Evolutionary conservation across 2,797 vertebrate species (phyloP).

Genomic region (Emys orbicularis): DNA sequence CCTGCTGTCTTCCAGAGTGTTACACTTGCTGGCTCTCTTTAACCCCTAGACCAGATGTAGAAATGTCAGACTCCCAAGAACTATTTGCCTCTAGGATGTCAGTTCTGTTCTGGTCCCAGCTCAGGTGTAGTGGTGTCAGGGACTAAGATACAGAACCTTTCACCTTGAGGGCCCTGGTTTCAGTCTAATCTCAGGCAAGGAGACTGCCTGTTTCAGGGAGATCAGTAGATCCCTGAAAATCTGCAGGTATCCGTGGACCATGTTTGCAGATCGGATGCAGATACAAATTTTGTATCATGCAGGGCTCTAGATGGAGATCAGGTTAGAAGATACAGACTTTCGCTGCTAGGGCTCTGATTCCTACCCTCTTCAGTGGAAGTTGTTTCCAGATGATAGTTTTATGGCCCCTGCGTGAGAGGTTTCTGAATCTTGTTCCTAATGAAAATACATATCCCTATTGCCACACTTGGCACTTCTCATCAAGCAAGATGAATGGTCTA

Average conservation of each 20-base stretch:
- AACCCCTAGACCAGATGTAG: fast-evolving
- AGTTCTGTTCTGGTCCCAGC: too few species aligned
- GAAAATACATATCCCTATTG: not conserved
- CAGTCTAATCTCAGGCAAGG: not conserved
- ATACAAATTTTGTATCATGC: too few species aligned
- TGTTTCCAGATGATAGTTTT: not conserved
- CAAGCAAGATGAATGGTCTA: not conserved
- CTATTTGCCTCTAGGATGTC: not conserved
- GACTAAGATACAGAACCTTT: not conserved
- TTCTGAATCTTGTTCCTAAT: not conserved
- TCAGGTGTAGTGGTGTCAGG: too few species aligned
- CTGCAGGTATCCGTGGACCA: too few species aligned
- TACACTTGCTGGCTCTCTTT: not conserved
- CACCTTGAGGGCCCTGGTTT: not conserved
- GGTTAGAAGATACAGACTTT: too few species aligned
- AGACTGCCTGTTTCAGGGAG: not conserved
- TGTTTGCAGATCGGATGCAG: too few species aligned
- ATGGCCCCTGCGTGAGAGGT: not conserved
- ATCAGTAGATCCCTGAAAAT: too few species aligned
- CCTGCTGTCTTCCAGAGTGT: not conserved
- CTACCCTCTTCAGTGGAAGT: fast-evolving
- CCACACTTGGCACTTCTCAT: fast-evolving
- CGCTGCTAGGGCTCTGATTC: fast-evolving
- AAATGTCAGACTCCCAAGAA: not conserved
- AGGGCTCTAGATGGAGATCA: not conserved